Percentiles rank a stretch among this genome's conserved stretches.
Evolutionary conservation across 2,888 invertebrate genomes (phyloP).

Genomic region (Lasioglossum oenotherae): DNA sequence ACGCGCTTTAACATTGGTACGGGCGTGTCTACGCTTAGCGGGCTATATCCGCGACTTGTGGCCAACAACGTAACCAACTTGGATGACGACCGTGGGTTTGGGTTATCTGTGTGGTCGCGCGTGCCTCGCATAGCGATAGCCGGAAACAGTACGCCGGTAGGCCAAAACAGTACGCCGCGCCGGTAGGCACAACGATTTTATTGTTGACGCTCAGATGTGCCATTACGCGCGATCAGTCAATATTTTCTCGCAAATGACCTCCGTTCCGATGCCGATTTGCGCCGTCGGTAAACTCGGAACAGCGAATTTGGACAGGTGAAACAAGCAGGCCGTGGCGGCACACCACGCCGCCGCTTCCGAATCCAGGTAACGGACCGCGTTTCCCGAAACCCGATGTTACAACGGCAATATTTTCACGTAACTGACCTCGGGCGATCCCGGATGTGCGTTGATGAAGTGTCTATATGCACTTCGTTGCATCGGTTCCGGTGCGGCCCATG

Average conservation of each 20-base stretch:
- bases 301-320: slow-evolving; percentile 8
- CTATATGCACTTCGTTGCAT: slow-evolving; percentile 59
- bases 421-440: slow-evolving; percentile 69
- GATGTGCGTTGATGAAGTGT: slow-evolving; percentile 59
- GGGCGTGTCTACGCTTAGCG: slow-evolving; percentile 46
- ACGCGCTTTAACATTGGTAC: slow-evolving; percentile 67
- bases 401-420: slow-evolving; percentile 68
- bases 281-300: slow-evolving; percentile 22
- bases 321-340: slow-evolving; percentile 12
- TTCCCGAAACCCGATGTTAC: slow-evolving; percentile 60
- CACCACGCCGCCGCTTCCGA: background rate
- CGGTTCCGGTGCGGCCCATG: slow-evolving; percentile 53
- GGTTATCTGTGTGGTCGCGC: background rate
- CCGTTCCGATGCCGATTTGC: slow-evolving; percentile 44
- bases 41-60: slow-evolving; percentile 35
- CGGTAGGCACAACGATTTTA: slow-evolving; percentile 51
- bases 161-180: background rate
- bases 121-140: slow-evolving; percentile 33
- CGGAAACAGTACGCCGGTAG: background rate
- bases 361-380: slow-evolving; percentile 3
- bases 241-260: slow-evolving; percentile 75
- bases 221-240: slow-evolving; percentile 78
- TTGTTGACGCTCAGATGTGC: slow-evolving; percentile 62
- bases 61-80: slow-evolving; percentile 20
- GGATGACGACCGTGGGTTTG: background rate